phyloP scores from a whole-genome alignment of 2,797 vertebrate species.

The Helicolenus hilgendorfi region DNA sequence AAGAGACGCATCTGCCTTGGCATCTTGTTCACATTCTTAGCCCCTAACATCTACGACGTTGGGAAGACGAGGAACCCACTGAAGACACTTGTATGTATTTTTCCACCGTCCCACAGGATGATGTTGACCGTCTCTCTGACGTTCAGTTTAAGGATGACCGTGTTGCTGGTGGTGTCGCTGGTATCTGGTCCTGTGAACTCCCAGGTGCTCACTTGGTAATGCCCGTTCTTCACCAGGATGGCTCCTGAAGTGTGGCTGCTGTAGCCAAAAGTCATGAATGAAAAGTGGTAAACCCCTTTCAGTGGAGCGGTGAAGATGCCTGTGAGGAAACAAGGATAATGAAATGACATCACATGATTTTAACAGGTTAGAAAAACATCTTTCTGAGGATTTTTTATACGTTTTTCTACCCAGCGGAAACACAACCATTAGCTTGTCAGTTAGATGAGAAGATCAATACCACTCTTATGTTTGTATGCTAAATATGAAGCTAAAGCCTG shows the following conservation, averaged over 20 bases:
- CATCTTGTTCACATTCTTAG: too few relatives aligned
- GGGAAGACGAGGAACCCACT: constrained; percentile 38
- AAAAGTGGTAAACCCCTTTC: constrained; percentile 40
- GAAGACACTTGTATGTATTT: constrained; percentile 18
- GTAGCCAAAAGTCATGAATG: constrained; percentile 48
- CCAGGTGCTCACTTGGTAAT: constrained; percentile 1
- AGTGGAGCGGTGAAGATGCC: constrained; percentile 23
- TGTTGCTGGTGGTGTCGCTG: constrained; percentile 39
- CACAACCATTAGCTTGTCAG: neutral
- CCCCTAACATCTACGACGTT: neutral
- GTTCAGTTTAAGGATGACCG: constrained; percentile 19
- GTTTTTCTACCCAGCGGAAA: too few relatives aligned
- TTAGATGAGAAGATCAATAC: neutral
- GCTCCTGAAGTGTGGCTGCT: constrained; percentile 15
- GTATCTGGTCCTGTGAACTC: neutral
- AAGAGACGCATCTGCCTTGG: too few relatives aligned
- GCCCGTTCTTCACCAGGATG: constrained; percentile 33
- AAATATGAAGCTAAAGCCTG: too few relatives aligned
- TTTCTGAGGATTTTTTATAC: neutral
- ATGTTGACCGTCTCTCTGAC: neutral
- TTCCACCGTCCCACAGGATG: neutral
- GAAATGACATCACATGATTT: neutral
- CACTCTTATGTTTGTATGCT: neutral
- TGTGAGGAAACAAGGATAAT: neutral
- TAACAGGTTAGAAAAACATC: neutral